These are phyloP conservation scores for Tiliacea aurago DNA, from an alignment of 2,888 invertebrate species.

Conservation along the genomic window DNA sequence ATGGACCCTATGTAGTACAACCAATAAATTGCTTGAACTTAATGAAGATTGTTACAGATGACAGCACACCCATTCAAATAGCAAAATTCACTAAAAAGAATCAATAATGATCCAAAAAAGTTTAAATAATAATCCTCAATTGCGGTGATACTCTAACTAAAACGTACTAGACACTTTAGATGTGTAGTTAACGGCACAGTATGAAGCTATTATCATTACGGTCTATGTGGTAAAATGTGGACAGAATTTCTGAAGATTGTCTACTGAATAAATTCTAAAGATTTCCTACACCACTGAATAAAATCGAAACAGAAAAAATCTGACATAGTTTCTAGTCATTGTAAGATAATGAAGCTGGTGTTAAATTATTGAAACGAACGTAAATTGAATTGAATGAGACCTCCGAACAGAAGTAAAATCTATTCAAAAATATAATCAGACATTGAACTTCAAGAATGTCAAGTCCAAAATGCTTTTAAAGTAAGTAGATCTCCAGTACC, in stretches of 20 bases:
- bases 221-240: not conserved
- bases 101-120: too few species aligned
- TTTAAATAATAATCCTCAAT: too few species aligned
- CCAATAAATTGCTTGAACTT: too few species aligned
- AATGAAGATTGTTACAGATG: too few species aligned
- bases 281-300: not conserved
- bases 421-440: not conserved
- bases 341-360: not conserved
- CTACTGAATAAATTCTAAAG: too few species aligned
- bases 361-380: not conserved
- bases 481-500: slow-evolving; percentile 25
- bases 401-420: not conserved
- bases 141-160: too few species aligned
- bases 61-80: too few species aligned
- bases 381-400: not conserved
- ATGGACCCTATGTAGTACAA: too few species aligned
- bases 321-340: not conserved
- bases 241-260: not conserved
- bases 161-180: too few species aligned
- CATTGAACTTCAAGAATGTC: slow-evolving; percentile 6
- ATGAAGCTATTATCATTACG: not conserved
- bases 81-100: too few species aligned
- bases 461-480: slow-evolving; percentile 17
- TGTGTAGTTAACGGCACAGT: too few species aligned
- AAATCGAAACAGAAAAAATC: not conserved